These are phyloP conservation scores for Phthorimaea operculella DNA, from an alignment of 1,140 invertebrate genomes.

Conservation along the genomic window DNA sequence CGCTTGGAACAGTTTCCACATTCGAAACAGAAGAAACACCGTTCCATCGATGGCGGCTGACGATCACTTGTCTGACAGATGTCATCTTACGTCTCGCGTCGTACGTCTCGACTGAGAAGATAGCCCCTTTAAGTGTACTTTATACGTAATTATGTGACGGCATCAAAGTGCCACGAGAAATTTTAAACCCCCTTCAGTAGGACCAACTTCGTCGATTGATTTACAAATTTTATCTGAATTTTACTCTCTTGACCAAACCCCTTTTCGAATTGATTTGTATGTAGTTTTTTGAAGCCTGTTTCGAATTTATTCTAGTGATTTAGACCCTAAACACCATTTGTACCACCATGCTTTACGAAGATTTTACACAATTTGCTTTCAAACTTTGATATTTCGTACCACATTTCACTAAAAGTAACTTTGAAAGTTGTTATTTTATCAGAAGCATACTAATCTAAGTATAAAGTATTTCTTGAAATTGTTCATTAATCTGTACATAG, in stretches of 20 bases:
- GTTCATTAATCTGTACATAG: slow-evolving; percentile 52
- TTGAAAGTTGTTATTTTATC: slow-evolving; percentile 19
- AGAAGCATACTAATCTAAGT: slow-evolving; percentile 28
- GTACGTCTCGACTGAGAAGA: too few relatives aligned
- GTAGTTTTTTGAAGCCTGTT: slow-evolving; percentile 36
- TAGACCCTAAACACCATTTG: slow-evolving; percentile 25
- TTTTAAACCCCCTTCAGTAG: slow-evolving; percentile 23
- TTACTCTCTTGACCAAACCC: slow-evolving; percentile 27
- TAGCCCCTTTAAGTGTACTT: too few relatives aligned
- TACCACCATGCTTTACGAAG: slow-evolving; percentile 29
- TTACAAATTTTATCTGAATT: slow-evolving; percentile 25
- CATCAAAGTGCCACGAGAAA: not conserved
- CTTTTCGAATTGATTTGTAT: slow-evolving; percentile 29
- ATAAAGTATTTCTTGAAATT: slow-evolving; percentile 32
- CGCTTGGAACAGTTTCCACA: too few relatives aligned
- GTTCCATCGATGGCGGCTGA: too few relatives aligned
- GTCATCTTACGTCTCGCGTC: too few relatives aligned
- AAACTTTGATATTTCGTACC: slow-evolving; percentile 24
- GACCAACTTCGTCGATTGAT: slow-evolving; percentile 28
- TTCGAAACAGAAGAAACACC: too few relatives aligned
- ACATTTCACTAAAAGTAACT: slow-evolving; percentile 20
- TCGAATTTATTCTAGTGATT: slow-evolving; percentile 25
- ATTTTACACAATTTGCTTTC: slow-evolving; percentile 28
- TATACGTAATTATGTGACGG: not conserved
- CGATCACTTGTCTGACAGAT: too few relatives aligned